A percentile compares a stretch with the other conserved stretches of the same genome.
Evolutionary conservation across 2,113 vertebrate genomes (phyloP).

Genomic region (Entomyzon cyanotis): DNA sequence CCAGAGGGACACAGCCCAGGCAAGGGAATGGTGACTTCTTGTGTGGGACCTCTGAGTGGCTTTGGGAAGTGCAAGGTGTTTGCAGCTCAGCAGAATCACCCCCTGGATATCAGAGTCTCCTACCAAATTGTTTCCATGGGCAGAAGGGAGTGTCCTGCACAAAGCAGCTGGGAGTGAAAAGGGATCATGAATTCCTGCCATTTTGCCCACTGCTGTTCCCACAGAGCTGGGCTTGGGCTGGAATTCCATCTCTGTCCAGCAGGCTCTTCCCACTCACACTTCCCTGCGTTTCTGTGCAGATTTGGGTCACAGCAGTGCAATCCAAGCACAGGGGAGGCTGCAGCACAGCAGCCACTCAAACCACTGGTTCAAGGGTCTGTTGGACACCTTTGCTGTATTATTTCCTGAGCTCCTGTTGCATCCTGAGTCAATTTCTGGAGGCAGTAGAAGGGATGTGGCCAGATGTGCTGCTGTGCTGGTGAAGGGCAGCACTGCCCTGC

Average conservation of each 20-base stretch:
- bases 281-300: neutral
- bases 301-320: neutral
- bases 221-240: neutral
- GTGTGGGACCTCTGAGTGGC: neutral
- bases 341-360: neutral
- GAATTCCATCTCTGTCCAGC: neutral
- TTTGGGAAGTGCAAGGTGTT: neutral
- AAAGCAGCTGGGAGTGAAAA: neutral
- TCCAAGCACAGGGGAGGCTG: neutral
- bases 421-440: neutral
- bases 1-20: rapidly evolving
- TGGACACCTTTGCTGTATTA: neutral
- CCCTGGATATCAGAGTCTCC: neutral
- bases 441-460: neutral
- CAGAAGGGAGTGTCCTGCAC: neutral
- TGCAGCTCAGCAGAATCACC: too few relatives aligned
- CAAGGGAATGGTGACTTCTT: too few relatives aligned
- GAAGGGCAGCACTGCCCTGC: neutral
- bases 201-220: neutral
- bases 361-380: neutral
- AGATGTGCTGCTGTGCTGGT: neutral
- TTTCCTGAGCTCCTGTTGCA: neutral
- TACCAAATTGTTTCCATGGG: neutral
- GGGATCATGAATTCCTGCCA: neutral
- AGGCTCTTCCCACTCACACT: neutral